Evolutionary conservation across 1,140 invertebrate species (phyloP).

Genomic region (Polypedilum pembai): DNA sequence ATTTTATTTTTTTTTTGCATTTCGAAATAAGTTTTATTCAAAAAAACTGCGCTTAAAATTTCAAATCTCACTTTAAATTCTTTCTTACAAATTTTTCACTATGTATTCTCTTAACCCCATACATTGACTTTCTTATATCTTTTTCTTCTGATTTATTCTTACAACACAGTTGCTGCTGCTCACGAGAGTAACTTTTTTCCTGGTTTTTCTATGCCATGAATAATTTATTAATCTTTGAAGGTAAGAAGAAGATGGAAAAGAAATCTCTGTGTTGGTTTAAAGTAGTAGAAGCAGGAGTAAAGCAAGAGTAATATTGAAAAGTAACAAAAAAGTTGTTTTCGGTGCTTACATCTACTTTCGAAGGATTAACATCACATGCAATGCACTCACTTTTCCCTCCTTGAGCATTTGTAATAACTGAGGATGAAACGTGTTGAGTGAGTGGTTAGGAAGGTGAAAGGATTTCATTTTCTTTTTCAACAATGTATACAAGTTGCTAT

Average conservation of each 20-base stretch:
- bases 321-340: background rate
- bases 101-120: background rate
- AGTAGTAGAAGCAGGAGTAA: too few species aligned
- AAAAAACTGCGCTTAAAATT: too few species aligned
- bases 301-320: background rate
- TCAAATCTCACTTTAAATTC: too few species aligned
- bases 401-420: background rate
- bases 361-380: background rate
- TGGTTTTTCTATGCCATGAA: background rate
- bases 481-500: too few species aligned
- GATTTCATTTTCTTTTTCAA: background rate
- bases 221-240: background rate
- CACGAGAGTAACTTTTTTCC: background rate
- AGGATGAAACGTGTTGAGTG: conserved; percentile 16
- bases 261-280: too few species aligned
- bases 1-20: too few species aligned
- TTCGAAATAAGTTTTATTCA: too few species aligned
- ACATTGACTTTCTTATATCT: background rate
- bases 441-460: conserved; percentile 3
- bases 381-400: background rate
- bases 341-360: background rate
- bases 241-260: background rate
- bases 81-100: background rate
- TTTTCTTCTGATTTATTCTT: background rate
- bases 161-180: background rate